Base-by-base conservation (phyloP, 2,797 vertebrate species). In the Ciconia nigra region DNA sequence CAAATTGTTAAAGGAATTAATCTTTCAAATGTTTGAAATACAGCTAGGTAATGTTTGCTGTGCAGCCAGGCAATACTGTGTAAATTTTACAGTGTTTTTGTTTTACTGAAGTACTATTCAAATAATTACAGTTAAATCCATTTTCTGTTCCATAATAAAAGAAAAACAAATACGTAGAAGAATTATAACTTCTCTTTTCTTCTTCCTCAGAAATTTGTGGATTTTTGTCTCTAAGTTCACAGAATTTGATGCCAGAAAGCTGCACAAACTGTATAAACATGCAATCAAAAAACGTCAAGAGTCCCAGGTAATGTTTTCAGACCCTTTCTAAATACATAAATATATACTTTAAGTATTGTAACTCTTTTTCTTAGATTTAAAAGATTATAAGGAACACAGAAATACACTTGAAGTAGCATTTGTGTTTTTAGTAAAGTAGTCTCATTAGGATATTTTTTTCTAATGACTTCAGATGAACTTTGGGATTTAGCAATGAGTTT, bases 151-250 rank as follows among this genome's bases (percentile, higher is more conserved):
- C 19, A 8, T 67, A 49, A 51, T 29, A 44, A 5, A 54, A 20
- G 17, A 39, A 28, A 82, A 67, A 52, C 13, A 63, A 67, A 44
- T 49, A 4, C n/a, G 31, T 20, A 25, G 31, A 79, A 22, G 19
- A 69, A 90, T 33, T 83, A 20, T 29, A 85, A 86, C 55, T 84
- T 95, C 46, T 95, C 84, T 52, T 96, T 83, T 90, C 37, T 96
- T 79, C 17, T 87, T 96, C 57, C 65, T 69, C 98, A 99, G 99
- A 98, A 99, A 99, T 97, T 97, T 99, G 91, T 99, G 99, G 99
- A 99, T 99, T 98, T 99, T 99, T 98, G 99, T 99, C 83, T 99
- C 99, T 31, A 99, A 99, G 96, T 99, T 99, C 98, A 99, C 99
- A 5, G 99, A 99, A 97, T 99, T 99, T 97, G 99, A 99, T 96